Conservation (phyloP, 2,888 invertebrate species). For the Rotaria macrura region DNA sequence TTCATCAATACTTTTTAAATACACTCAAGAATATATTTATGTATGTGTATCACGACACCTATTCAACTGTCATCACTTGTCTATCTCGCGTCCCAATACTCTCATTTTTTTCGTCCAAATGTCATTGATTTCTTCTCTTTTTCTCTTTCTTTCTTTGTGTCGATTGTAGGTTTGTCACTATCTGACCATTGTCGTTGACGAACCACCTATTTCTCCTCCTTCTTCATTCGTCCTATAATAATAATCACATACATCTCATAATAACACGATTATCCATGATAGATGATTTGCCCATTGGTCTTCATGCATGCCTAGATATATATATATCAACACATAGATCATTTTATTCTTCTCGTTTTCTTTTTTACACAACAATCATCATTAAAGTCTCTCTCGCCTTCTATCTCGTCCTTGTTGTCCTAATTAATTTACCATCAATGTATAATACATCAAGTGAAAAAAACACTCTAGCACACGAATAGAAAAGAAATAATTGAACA, state of each 20-base stretch:
- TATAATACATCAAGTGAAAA: not conserved
- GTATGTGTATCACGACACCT: not conserved
- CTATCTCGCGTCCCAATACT: not conserved
- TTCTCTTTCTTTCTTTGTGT: not conserved
- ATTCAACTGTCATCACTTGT: not conserved
- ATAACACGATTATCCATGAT: slow-evolving; percentile 15
- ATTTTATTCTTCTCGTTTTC: not conserved
- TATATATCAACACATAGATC: not conserved
- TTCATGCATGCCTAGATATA: not conserved
- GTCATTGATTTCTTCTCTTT: not conserved
- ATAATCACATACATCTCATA: not conserved
- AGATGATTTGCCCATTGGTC: not conserved
- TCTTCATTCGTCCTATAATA: slow-evolving; percentile 3
- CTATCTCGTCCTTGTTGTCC: not conserved
- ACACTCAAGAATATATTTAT: not conserved
- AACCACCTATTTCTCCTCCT: not conserved
- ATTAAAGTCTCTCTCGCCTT: not conserved
- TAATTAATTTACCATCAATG: not conserved
- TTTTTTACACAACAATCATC: not conserved
- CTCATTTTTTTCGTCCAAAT: not conserved
- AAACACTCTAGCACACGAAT: not conserved
- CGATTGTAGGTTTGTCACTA: not conserved
- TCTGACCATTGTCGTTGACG: not conserved
- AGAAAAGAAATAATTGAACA: not conserved
- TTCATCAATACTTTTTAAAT: not conserved